Evolutionary conservation across 2,113 vertebrate species (phyloP), one percentile per base, ranked within the genome.

Genomic region (Cyrtonyx montezumae): DNA sequence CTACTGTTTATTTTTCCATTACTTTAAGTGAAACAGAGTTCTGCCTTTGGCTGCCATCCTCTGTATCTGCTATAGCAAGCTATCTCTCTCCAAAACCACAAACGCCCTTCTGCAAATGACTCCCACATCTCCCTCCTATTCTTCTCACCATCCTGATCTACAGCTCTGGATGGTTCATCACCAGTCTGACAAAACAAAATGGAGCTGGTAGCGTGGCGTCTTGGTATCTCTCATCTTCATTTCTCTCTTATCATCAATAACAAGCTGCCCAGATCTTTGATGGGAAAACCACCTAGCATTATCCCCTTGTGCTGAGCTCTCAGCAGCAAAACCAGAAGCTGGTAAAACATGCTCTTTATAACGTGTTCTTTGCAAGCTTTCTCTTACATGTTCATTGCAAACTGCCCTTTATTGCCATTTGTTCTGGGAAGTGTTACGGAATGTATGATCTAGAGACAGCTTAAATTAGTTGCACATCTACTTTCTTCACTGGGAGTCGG

Each of bases 211-310:
- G 93, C 8, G 28, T 68, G 88, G 93, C 2, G 11, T 71, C 93
- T 80, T 30, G 68, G 34, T 95, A 94, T 95, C 93, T 91, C 85
- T 83, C 88, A 93, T 95, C 93, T 95, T 80, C 66, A 85, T 67
- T 84, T 84, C 85, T 80, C 71, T 79, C 79, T 86, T 93, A 96
- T 86, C 93, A 90, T 92, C 79, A 91, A 45, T 83, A 93, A 90
- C 79, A 75, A 91, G 76, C 79, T 78, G 77, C 71, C 85, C 71
- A 69, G 76, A 90, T 56, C 79, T 96, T 83, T 56, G 0, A n/a
- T 34, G 56, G 79, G 84, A 93, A 96, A 96, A 93, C 92, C 93
- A 95, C 88, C 61, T 83, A 79, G 90, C 51, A 70, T 61, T 75
- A 83, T 59, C 65, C 51, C 85, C 73, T 94, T 83, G 76, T 75